A percentile compares a stretch with the other conserved stretches of the same genome.
Evolutionary conservation across 2,888 invertebrate genomes (phyloP).

Genomic region (Metallyticus violacea): DNA sequence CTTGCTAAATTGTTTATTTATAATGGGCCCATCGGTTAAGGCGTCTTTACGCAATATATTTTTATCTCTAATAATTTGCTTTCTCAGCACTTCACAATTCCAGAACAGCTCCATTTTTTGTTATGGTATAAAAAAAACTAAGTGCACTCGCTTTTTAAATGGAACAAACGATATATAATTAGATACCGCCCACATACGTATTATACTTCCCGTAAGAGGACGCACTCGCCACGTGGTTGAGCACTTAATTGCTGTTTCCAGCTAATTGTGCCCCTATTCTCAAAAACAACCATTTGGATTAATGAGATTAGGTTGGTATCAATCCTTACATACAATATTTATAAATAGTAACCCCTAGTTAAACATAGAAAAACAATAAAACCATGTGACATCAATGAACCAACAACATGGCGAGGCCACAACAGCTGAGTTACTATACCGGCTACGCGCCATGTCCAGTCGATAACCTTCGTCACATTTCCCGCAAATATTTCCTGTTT

Average conservation of each 20-base stretch:
- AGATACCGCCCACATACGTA: background rate
- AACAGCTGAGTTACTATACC: conserved; percentile 38
- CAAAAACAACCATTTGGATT: background rate
- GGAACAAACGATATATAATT: too few relatives aligned
- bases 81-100: too few relatives aligned
- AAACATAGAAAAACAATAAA: background rate
- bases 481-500: background rate
- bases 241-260: background rate
- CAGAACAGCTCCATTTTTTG: too few relatives aligned
- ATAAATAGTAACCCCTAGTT: background rate
- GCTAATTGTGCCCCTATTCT: background rate
- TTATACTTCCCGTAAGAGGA: background rate
- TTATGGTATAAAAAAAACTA: too few relatives aligned
- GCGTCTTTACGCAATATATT: too few relatives aligned
- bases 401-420: conserved; percentile 39
- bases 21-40: too few relatives aligned
- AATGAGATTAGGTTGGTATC: background rate
- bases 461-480: background rate
- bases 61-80: too few relatives aligned
- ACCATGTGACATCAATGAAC: conserved; percentile 25
- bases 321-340: background rate
- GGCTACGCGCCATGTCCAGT: conserved; percentile 30
- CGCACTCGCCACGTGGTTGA: background rate
- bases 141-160: too few relatives aligned
- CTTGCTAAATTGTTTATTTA: too few relatives aligned